Evolutionary conservation across 2,888 invertebrate species (phyloP).

Genomic region (Brachyptera putata): DNA sequence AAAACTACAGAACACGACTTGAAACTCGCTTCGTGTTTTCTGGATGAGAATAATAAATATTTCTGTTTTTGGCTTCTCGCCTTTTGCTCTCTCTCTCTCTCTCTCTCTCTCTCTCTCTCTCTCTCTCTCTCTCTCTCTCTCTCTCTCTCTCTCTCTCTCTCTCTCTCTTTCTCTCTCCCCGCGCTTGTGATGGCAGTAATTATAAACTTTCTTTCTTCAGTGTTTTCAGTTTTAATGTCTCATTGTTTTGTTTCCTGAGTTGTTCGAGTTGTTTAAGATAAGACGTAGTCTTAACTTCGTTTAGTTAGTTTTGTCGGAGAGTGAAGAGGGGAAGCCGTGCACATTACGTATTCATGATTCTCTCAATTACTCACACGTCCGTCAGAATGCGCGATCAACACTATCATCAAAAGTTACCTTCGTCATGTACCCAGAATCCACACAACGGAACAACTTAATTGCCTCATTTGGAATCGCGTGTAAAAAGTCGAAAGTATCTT

Average conservation of each 20-base stretch:
- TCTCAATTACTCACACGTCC: conserved; percentile 9
- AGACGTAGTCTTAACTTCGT: conserved; percentile 4
- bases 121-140: not conserved
- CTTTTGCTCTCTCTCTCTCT: not conserved
- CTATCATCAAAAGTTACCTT: too few species aligned
- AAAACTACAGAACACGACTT: not conserved
- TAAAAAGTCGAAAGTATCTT: too few species aligned
- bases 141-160: not conserved
- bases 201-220: conserved; percentile 18
- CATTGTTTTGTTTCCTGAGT: conserved; percentile 1
- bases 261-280: not conserved
- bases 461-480: too few species aligned
- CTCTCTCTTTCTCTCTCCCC: not conserved
- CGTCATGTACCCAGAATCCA: too few species aligned
- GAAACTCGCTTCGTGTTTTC: not conserved
- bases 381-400: conserved; percentile 3
- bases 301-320: not conserved
- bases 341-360: conserved; percentile 18
- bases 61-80: not conserved
- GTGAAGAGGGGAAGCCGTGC: not conserved
- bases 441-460: too few species aligned
- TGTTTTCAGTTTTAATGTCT: conserved; percentile 10
- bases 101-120: too few species aligned
- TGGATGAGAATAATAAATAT: not conserved
- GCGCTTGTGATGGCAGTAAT: not conserved